phyloP scores from a whole-genome alignment of 2,113 vertebrate species.

The Cyanistes caeruleus region DNA sequence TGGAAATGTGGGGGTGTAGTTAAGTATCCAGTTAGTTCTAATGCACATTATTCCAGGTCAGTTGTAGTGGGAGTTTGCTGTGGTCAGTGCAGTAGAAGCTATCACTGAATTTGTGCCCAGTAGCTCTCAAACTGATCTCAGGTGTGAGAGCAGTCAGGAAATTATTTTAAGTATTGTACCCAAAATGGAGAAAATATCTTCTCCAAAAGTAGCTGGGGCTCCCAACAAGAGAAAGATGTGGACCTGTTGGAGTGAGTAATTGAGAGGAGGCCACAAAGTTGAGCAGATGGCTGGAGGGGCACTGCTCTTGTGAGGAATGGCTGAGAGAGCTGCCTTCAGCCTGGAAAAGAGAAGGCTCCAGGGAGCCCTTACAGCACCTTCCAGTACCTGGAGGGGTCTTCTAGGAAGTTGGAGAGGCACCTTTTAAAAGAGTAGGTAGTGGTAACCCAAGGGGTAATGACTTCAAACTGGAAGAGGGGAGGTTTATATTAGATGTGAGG shows the following conservation, averaged over 20 bases:
- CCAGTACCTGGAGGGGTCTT: not conserved
- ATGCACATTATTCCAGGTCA: not conserved
- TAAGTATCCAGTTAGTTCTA: not conserved
- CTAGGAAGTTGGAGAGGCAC: not conserved
- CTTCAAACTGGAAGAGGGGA: not conserved
- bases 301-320: not conserved
- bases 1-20: not conserved
- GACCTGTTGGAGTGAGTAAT: not conserved
- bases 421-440: not conserved
- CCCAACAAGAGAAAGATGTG: not conserved
- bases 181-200: not conserved
- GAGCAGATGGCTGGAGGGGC: not conserved
- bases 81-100: not conserved
- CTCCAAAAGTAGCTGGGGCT: not conserved
- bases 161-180: not conserved
- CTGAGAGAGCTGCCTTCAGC: not conserved
- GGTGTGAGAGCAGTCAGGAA: not conserved
- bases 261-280: not conserved
- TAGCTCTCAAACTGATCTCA: not conserved
- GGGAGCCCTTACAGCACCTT: not conserved
- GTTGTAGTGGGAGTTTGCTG: not conserved
- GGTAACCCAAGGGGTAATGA: not conserved
- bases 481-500: not conserved
- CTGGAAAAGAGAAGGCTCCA: not conserved
- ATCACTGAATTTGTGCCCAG: not conserved